Conservation (phyloP, 2,797 vertebrate genomes). For the Lagocephalus sceleratus region DNA sequence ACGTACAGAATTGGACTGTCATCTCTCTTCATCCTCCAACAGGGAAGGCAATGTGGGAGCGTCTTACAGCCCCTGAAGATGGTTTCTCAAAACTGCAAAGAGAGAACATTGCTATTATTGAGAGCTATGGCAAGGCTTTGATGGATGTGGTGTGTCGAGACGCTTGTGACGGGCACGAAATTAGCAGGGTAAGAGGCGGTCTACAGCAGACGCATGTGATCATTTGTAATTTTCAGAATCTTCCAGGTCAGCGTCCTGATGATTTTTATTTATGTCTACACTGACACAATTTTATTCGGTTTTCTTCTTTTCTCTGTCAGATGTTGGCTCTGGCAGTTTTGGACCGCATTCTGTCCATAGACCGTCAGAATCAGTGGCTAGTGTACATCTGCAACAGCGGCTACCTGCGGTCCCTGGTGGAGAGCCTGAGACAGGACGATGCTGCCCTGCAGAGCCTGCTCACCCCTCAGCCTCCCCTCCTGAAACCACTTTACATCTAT, state of each 20-base stretch:
- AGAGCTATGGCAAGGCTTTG: conserved; percentile 92
- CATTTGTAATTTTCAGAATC: background rate
- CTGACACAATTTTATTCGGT: background rate
- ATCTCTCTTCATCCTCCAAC: conserved; percentile 53
- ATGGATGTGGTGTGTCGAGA: conserved; percentile 98
- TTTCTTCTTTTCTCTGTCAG: conserved; percentile 56
- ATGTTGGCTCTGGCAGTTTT: conserved; percentile 94
- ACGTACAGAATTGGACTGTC: background rate
- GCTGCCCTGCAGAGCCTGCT: conserved; percentile 86
- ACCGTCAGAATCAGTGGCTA: conserved; percentile 94
- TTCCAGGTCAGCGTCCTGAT: background rate
- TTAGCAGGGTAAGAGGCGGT: conserved; percentile 82
- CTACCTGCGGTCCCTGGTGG: conserved; percentile 93
- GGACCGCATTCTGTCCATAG: conserved; percentile 93
- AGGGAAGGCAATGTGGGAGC: conserved; percentile 93
- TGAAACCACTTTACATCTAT: conserved; percentile 95
- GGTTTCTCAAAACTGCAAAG: conserved; percentile 93
- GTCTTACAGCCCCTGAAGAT: conserved; percentile 94
- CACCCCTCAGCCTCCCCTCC: conserved; percentile 88
- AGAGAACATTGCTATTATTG: conserved; percentile 93
- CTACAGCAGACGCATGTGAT: background rate
- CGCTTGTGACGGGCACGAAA: conserved; percentile 95
- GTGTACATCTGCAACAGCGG: conserved; percentile 92
- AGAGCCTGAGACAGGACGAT: conserved; percentile 91
- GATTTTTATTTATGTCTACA: background rate